phyloP scores from a whole-genome alignment of 92 coral and sea anemone species.

The Epizoanthus scotinus region DNA sequence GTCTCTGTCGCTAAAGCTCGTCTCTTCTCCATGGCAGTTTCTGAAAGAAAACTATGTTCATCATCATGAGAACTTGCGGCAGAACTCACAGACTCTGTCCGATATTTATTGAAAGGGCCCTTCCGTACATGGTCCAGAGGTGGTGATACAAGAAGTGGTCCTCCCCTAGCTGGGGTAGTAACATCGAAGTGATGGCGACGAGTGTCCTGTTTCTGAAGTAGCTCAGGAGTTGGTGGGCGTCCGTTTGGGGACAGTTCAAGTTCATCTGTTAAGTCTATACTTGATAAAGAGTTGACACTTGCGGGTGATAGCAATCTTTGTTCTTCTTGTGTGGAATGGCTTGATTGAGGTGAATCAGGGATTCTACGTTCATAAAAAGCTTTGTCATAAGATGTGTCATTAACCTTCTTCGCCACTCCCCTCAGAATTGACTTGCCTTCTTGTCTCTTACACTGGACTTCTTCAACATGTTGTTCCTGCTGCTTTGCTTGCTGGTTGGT shows the following conservation, averaged over 20 bases:
- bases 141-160: constrained; percentile 38
- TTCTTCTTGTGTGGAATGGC: neutral
- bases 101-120: constrained; percentile 27
- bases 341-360: neutral
- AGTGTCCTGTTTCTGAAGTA: constrained; percentile 25
- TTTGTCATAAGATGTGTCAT: neutral
- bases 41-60: constrained; percentile 43
- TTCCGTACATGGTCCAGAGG: constrained; percentile 36
- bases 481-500: neutral
- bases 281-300: constrained; percentile 10
- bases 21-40: constrained; percentile 58
- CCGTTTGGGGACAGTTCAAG: constrained; percentile 24
- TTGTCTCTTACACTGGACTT: neutral
- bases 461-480: neutral
- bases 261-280: constrained; percentile 27
- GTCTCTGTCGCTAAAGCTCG: constrained; percentile 56
- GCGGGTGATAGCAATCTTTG: constrained; percentile 7
- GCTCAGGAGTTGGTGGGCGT: constrained; percentile 31
- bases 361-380: neutral
- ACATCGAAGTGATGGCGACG: constrained; percentile 34
- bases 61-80: constrained; percentile 20
- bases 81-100: constrained; percentile 23
- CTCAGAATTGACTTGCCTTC: neutral
- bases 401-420: neutral
- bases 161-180: constrained; percentile 26